These are phyloP conservation scores for Bubo bubo DNA, from an alignment of 2,113 vertebrate genomes.

Conservation along the genomic window DNA sequence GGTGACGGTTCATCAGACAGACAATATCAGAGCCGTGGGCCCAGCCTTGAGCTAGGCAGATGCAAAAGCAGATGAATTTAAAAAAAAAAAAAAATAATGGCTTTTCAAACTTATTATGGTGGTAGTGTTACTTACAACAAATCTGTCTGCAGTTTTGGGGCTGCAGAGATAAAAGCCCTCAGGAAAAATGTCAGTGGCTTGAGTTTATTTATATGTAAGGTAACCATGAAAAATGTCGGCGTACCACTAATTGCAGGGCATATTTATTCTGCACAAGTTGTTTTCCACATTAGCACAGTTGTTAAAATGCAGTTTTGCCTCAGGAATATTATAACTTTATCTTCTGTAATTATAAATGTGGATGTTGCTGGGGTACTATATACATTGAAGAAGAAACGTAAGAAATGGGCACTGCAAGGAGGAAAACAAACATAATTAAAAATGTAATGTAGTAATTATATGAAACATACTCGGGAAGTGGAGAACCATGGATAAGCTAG, in stretches of 20 bases:
- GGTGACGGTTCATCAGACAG: constrained; percentile 63
- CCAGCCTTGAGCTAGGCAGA: constrained; percentile 75
- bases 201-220: constrained; percentile 67
- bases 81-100: constrained; percentile 24
- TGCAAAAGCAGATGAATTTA: constrained; percentile 69
- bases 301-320: constrained; percentile 65
- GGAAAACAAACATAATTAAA: constrained; percentile 51
- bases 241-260: constrained; percentile 74
- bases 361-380: constrained; percentile 12
- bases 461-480: not conserved
- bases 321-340: constrained; percentile 66
- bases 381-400: not conserved
- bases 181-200: constrained; percentile 63
- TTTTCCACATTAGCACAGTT: constrained; percentile 67
- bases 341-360: constrained; percentile 67
- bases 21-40: constrained; percentile 63
- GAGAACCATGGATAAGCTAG: not conserved
- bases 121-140: constrained; percentile 71
- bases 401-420: not conserved
- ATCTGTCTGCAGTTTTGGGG: constrained; percentile 67
- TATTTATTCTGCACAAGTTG: constrained; percentile 73
- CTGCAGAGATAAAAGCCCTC: constrained; percentile 62
- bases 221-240: constrained; percentile 62
- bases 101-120: constrained; percentile 72
- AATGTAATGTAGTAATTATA: constrained; percentile 11